Evolutionary conservation across 2,888 invertebrate genomes (phyloP), one percentile per base, ranked within the genome.

Genomic region (Xylota segnis): DNA sequence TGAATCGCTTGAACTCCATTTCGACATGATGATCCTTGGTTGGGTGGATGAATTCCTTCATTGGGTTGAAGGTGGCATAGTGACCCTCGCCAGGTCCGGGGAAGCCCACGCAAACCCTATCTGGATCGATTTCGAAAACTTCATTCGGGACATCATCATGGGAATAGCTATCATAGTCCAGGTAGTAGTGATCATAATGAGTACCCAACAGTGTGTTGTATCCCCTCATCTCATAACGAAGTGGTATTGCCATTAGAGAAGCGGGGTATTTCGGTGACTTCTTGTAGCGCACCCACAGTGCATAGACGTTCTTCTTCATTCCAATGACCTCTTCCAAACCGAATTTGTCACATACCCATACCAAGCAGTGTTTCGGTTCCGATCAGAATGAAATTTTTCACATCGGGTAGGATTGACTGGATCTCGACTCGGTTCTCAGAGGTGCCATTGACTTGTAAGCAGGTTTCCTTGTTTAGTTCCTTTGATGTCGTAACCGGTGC

Each of bases 181-280:
- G 91, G 91, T 96, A 97, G 90, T 99, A 99, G 91, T 98, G 98
- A 92, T 99, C 98, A 90, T 96, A 98, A 92, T 99, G 98, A 0
- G 98, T 98, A 0, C 98, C 98, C n/a, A 99, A 93, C 0, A 99
- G 93, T 0, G 96, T 95, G 91, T 99, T 98, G 92, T 94, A 98
- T 0, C 98, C 99, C 90, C 95, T 95, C 98, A 99, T 99, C 93
- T 98, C 97, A 91, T 98, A 99, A 84, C 94, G 94, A 50, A 96
- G 94, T 0, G 96, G 97, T 54, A 97, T 95, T 7, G 96, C 95
- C 84, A 94, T 91, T 6, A 91, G 90, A 2, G 92, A 89, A 3
- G 90, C 89, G 2, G 91, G 91, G 88, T 92, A 92, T 66, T 93
- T 91, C 2, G 94, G 90, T 0, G 94, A 93, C 90, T 94, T 95